Percentiles rank a stretch among this genome's conserved stretches.
These are phyloP conservation scores for Carposina sasakii DNA, from an alignment of 1,140 invertebrate species.

Conservation along the genomic window DNA sequence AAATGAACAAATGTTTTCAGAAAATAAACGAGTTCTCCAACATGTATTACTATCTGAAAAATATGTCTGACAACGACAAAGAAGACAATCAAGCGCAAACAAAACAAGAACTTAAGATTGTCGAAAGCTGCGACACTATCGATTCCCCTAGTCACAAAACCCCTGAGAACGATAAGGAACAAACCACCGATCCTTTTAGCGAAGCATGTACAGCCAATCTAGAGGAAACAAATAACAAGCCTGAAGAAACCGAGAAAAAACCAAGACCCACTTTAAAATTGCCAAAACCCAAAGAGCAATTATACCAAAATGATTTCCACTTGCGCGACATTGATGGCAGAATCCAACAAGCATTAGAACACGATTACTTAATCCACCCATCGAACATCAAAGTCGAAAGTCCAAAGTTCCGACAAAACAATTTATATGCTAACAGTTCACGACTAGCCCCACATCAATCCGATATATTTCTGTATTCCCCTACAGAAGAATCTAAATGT, in stretches of 20 bases:
- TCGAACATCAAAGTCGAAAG: constrained; percentile 75
- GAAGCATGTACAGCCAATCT: constrained; percentile 65
- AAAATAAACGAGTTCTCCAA: constrained; percentile 86
- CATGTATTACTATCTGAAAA: constrained; percentile 88
- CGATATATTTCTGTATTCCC: constrained; percentile 59
- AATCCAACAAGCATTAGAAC: constrained; percentile 69
- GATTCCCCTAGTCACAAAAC: constrained; percentile 35
- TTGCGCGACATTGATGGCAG: constrained; percentile 44
- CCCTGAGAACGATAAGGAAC: constrained; percentile 17
- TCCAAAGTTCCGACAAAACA: constrained; percentile 62
- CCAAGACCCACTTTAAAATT: constrained; percentile 47
- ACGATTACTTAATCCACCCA: constrained; percentile 75
- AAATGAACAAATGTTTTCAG: constrained; percentile 47
- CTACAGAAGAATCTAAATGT: constrained; percentile 61
- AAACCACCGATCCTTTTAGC: constrained; percentile 60
- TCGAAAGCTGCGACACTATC: constrained; percentile 53
- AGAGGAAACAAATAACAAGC: constrained; percentile 40
- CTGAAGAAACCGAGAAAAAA: constrained; percentile 36
- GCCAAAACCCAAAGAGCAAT: constrained; percentile 55
- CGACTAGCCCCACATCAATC: constrained; percentile 55
- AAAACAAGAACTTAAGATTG: constrained; percentile 43
- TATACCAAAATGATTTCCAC: constrained; percentile 64
- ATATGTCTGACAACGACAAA: constrained; percentile 76
- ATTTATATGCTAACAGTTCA: constrained; percentile 64
- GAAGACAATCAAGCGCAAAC: constrained; percentile 41